phyloP scores from a whole-genome alignment of 1,140 invertebrate species.

The Leucophenga varia region DNA sequence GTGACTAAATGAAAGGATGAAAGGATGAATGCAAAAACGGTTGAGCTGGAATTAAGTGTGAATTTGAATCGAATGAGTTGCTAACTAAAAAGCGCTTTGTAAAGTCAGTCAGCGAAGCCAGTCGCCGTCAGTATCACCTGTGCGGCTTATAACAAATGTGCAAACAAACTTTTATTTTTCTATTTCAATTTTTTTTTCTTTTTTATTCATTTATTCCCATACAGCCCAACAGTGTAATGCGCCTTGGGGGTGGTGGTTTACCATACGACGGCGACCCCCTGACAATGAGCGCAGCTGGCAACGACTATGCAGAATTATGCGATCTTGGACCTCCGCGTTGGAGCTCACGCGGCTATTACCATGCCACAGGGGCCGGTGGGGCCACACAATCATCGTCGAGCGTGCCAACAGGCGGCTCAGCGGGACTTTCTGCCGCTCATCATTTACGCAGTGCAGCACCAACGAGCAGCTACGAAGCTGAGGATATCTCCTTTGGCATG shows the following conservation, averaged over 20 bases:
- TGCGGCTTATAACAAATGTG: too few species aligned
- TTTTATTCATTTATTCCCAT: not conserved
- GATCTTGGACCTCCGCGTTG: conserved; percentile 56
- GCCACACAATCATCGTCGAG: conserved; percentile 51
- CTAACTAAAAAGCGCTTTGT: too few species aligned
- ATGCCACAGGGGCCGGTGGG: conserved; percentile 31
- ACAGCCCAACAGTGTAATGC: conserved; percentile 54
- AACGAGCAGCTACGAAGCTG: conserved; percentile 49
- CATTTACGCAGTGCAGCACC: conserved; percentile 42
- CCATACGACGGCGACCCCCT: conserved; percentile 57
- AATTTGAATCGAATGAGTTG: too few species aligned
- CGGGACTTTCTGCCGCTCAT: conserved; percentile 40
- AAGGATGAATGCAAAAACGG: conserved; percentile 19
- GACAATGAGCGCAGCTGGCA: conserved; percentile 57
- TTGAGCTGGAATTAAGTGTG: not conserved
- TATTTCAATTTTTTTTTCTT: conserved; percentile 1
- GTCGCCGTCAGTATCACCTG: too few species aligned
- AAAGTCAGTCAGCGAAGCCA: too few species aligned
- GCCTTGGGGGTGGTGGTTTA: conserved; percentile 56
- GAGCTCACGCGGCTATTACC: conserved; percentile 52
- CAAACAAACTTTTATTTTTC: conserved; percentile 8
- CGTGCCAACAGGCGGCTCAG: conserved; percentile 47
- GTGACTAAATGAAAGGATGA: conserved; percentile 1
- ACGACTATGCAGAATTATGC: conserved; percentile 57
- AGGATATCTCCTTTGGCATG: conserved; percentile 53